Evolutionary conservation across 2,797 vertebrate genomes (phyloP).

Genomic region (Lutjanus campechanus): DNA sequence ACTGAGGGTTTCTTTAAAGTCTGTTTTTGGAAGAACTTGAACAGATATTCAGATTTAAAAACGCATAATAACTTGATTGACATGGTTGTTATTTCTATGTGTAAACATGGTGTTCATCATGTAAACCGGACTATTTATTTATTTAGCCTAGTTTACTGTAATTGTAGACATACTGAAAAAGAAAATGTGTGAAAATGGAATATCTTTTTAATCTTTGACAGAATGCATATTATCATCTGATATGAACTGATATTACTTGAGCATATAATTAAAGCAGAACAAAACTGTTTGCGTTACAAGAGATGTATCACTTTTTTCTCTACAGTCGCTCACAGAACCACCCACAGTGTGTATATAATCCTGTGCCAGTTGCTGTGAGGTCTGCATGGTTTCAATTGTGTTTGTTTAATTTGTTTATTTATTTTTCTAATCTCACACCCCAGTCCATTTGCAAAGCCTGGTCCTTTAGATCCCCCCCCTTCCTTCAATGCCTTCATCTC

Average conservation of each 20-base stretch:
- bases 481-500: background rate
- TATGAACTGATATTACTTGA: constrained; percentile 57
- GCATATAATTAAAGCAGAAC: constrained; percentile 60
- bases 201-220: constrained; percentile 47
- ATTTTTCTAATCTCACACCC: constrained; percentile 6
- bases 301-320: constrained; percentile 47
- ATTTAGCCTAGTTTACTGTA: constrained; percentile 62
- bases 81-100: constrained; percentile 50
- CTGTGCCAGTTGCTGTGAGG: constrained; percentile 55
- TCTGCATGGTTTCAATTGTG: constrained; percentile 54
- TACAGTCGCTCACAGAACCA: constrained; percentile 41
- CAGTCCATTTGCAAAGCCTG: constrained; percentile 11
- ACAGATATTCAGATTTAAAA: constrained; percentile 22
- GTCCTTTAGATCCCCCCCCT: background rate
- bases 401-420: constrained; percentile 38
- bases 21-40: constrained; percentile 26
- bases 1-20: constrained; percentile 23
- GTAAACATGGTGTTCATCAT: constrained; percentile 48
- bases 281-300: constrained; percentile 39
- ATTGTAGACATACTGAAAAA: constrained; percentile 44
- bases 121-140: constrained; percentile 57
- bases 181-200: constrained; percentile 28
- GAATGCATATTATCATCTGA: constrained; percentile 50
- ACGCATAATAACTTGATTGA: constrained; percentile 7
- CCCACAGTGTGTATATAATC: constrained; percentile 59